Percentiles rank a stretch among this genome's conserved stretches.
Evolutionary conservation across 2,113 vertebrate genomes (phyloP).

Genomic region (Tonatia bakeri): DNA sequence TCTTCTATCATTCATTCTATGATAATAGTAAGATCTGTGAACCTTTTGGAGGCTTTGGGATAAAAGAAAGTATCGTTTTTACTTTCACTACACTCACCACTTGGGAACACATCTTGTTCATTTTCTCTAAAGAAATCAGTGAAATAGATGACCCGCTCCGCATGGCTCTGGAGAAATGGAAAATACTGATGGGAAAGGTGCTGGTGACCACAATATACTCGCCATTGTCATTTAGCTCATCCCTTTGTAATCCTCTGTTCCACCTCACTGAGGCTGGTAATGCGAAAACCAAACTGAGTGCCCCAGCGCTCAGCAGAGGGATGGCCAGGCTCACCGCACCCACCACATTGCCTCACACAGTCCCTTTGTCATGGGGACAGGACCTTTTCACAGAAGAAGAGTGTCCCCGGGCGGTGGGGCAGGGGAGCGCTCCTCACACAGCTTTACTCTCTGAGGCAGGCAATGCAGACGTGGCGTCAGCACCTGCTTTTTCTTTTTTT

Average conservation of each 20-base stretch:
- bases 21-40: conserved; percentile 50
- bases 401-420: background rate
- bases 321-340: background rate
- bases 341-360: background rate
- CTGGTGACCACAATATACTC: conserved; percentile 43
- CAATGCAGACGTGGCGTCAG: background rate
- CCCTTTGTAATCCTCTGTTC: conserved; percentile 37
- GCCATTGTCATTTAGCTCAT: background rate
- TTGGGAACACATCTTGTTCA: conserved; percentile 21
- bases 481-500: no score
- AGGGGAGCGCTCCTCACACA: background rate
- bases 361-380: background rate
- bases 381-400: background rate
- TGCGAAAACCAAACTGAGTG: background rate
- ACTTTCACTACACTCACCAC: background rate
- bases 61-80: conserved; percentile 58
- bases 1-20: conserved; percentile 48
- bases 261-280: conserved; percentile 6
- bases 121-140: conserved; percentile 59
- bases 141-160: conserved; percentile 50
- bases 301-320: background rate
- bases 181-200: conserved; percentile 46
- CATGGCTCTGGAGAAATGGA: conserved; percentile 45
- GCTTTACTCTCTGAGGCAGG: background rate
- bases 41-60: conserved; percentile 16